Conservation (phyloP, 2,888 invertebrate genomes). For the Timandra comae region DNA sequence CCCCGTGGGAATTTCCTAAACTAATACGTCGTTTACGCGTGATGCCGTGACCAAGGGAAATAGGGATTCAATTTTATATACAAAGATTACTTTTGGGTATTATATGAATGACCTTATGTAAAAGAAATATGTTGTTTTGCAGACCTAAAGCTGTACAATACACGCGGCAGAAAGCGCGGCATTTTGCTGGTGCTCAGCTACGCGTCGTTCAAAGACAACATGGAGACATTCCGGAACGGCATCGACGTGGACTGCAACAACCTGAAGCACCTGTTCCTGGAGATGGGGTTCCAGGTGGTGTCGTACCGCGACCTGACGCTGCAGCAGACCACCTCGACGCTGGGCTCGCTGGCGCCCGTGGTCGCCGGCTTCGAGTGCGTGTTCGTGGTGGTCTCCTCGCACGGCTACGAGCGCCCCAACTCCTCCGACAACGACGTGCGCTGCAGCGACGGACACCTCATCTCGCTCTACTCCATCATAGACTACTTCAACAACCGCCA, state of each 20-base stretch:
- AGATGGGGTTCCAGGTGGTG: slow-evolving; percentile 75
- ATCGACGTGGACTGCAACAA: slow-evolving; percentile 78
- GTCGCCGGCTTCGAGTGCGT: slow-evolving; percentile 75
- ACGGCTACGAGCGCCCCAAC: slow-evolving; percentile 71
- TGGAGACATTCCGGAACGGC: slow-evolving; percentile 66
- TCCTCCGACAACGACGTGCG: slow-evolving; percentile 74
- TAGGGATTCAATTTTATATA: too few species aligned
- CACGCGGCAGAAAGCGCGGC: slow-evolving; percentile 75
- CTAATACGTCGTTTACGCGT: too few species aligned
- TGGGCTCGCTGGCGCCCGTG: slow-evolving; percentile 51
- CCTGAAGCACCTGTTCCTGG: slow-evolving; percentile 75
- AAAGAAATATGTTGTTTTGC: too few species aligned
- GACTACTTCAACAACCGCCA: slow-evolving; percentile 75
- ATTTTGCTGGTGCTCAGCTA: slow-evolving; percentile 79
- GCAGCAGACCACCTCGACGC: slow-evolving; percentile 51
- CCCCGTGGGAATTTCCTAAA: too few species aligned
- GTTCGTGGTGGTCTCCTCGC: slow-evolving; percentile 81
- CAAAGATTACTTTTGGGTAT: too few species aligned
- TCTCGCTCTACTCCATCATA: slow-evolving; percentile 73
- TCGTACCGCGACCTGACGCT: slow-evolving; percentile 53
- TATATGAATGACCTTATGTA: too few species aligned
- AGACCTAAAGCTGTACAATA: slow-evolving; percentile 65
- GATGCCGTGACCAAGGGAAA: too few species aligned
- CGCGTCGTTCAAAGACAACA: slow-evolving; percentile 62
- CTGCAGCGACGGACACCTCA: slow-evolving; percentile 73